Conservation (phyloP, 2,113 vertebrate species). For the Toxostoma redivivum region DNA sequence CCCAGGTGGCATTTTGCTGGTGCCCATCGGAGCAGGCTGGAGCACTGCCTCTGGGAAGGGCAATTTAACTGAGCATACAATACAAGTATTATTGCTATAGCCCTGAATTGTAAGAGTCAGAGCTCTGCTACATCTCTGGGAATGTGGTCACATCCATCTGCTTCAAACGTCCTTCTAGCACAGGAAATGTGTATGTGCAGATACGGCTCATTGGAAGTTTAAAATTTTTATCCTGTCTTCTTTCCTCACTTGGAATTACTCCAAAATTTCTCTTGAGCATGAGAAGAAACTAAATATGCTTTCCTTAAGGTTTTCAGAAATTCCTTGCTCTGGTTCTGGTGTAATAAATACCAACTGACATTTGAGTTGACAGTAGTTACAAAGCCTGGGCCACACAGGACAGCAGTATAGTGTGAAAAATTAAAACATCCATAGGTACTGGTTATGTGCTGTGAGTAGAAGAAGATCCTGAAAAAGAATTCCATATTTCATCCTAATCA, state of each 20-base stretch:
- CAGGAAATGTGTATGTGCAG: background rate
- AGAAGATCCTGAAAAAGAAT: slow-evolving; percentile 31
- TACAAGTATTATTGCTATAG: background rate
- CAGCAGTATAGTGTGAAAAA: background rate
- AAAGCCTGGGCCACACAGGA: background rate
- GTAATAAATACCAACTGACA: background rate
- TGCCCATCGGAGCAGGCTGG: background rate
- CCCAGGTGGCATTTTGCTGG: background rate
- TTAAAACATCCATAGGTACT: background rate
- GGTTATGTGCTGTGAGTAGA: background rate
- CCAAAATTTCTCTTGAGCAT: background rate
- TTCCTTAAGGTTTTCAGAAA: slow-evolving; percentile 3
- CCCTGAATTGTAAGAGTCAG: background rate
- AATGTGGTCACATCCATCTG: background rate
- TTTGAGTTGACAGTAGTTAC: background rate
- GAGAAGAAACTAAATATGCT: slow-evolving; percentile 5
- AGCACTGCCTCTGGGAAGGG: background rate
- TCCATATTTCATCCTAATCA: background rate
- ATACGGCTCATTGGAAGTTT: background rate
- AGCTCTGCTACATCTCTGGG: background rate
- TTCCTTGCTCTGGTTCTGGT: background rate
- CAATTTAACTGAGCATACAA: background rate
- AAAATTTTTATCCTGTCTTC: background rate
- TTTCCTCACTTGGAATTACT: background rate
- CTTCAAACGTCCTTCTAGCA: background rate